Evolutionary conservation across 2,888 invertebrate genomes (phyloP).

Genomic region (Calliopum simillimum): DNA sequence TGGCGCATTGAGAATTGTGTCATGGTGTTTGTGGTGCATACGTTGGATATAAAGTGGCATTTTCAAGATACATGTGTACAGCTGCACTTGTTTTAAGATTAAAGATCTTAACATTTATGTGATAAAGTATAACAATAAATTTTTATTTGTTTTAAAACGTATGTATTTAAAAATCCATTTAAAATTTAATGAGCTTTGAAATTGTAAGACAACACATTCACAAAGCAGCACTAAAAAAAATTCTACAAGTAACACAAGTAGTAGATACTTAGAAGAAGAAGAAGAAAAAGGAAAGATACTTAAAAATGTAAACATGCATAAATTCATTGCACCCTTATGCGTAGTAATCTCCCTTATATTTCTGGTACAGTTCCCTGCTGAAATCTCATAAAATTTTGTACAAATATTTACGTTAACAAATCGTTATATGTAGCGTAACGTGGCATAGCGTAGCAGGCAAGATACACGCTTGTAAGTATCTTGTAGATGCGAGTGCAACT

Average conservation of each 20-base stretch:
- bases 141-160: neutral
- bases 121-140: no score
- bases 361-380: neutral
- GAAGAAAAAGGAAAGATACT: no score
- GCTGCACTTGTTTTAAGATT: neutral
- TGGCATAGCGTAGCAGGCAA: no score
- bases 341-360: no score
- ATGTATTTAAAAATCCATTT: constrained; percentile 13
- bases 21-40: no score
- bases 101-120: no score
- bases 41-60: neutral
- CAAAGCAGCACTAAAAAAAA: no score
- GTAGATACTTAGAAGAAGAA: no score
- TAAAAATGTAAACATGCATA: no score
- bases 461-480: neutral
- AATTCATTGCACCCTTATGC: no score
- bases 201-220: neutral
- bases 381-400: constrained; percentile 3
- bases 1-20: neutral
- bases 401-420: constrained; percentile 17
- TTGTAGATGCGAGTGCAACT: neutral
- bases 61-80: neutral
- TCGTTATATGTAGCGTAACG: neutral
- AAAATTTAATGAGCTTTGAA: constrained; percentile 22
- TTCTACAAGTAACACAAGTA: no score